A percentile compares a stretch with the other conserved stretches of the same genome.
phyloP scores from a whole-genome alignment of 2,888 invertebrate genomes.

The Patella depressa region DNA sequence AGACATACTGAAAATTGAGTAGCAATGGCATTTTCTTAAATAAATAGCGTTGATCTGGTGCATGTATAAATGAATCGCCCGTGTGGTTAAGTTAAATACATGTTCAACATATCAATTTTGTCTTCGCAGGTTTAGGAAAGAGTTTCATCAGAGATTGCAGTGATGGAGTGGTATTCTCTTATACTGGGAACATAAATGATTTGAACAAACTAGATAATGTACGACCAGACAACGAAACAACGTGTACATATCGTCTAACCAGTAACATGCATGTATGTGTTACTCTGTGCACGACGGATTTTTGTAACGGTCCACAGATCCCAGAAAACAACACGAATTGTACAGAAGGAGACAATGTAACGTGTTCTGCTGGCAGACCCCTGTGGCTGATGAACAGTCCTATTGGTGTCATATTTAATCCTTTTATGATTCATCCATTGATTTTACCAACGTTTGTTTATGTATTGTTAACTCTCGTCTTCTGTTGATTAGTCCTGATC shows the following conservation, averaged over 20 bases:
- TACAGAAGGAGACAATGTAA: neutral
- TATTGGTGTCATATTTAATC: neutral
- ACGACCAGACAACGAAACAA: conserved; percentile 26
- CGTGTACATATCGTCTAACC: conserved; percentile 21
- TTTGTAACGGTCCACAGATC: conserved; percentile 30
- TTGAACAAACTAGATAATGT: conserved; percentile 17
- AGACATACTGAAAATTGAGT: too few relatives aligned
- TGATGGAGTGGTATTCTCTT: conserved; percentile 35
- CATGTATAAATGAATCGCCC: too few relatives aligned
- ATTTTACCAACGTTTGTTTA: neutral
- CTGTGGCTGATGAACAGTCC: neutral
- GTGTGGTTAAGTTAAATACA: conserved; percentile 26
- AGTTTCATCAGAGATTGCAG: conserved; percentile 43
- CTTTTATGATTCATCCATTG: neutral
- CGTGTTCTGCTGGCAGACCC: neutral
- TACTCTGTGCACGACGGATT: conserved; percentile 21
- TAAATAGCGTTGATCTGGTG: too few relatives aligned
- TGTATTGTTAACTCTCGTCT: neutral
- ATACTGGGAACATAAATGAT: conserved; percentile 17
- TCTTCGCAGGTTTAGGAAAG: conserved; percentile 30
- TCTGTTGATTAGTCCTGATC: neutral
- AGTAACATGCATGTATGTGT: conserved; percentile 26
- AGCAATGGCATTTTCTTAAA: too few relatives aligned
- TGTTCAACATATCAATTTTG: conserved; percentile 8
- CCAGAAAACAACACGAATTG: conserved; percentile 1